Base-by-base conservation (phyloP, 2,113 vertebrate species). In the Ia io region DNA sequence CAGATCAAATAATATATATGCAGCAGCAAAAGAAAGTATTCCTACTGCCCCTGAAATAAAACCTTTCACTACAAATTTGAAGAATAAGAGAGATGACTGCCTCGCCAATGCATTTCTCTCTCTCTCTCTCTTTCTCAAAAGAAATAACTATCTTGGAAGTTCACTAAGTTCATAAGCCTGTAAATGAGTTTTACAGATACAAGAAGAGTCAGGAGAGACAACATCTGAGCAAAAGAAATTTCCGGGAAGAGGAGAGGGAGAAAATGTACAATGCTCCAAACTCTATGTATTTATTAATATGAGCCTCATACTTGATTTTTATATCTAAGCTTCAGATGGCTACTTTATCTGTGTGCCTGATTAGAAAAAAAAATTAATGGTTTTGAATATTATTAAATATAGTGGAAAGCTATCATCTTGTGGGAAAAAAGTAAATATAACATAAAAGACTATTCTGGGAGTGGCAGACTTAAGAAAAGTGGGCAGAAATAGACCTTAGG, bases 1-100 rank as follows among this genome's bases (percentile, higher is more conserved):
- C 95, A 95, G 28, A 97, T 96, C 85, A 93, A 97, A 96, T 85
- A 90, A 98, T 97, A 95, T 82, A 0, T 94, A 85, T 88, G 83
- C 79, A 82, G 82, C 22, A 77, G 59, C 79, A 17, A 84, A 40
- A 51, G 70, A n/a, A 95, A 95, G 47, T 88, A 86, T 67, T 49
- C 17, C 65, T 88, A 88, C 96, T 82, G 6, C 69, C 69, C 25
- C 84, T 94, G 85, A 2, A 70, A 20, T 96, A 69, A 5, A 78
- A 56, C 32, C 76, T 94, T 49, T 94, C 95, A 89, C 61, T 67
- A 56, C 78, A 97, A 97, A 40, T 84, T 88, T 88, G 96, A 98
- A 97, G 35, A 95, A 95, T 69, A n/a, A 25, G 9, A 90, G 22
- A 97, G n/a, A 59, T 93, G 84, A 3, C 47, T 86, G 84, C 49